These are phyloP conservation scores for Drosophila kambysellisi DNA, from an alignment of 2,888 invertebrate genomes.

Conservation along the genomic window DNA sequence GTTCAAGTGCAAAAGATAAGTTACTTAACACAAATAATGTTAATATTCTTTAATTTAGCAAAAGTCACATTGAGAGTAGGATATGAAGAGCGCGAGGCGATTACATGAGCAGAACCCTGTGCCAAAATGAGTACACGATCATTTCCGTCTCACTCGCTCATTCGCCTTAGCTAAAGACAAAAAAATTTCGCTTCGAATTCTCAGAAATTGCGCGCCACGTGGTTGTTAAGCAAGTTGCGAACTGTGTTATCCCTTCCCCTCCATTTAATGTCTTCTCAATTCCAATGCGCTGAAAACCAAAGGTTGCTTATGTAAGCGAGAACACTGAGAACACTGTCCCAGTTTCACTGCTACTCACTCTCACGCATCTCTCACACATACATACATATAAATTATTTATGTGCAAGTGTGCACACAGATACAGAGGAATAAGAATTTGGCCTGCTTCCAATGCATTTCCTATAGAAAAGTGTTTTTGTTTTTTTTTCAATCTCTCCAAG, in stretches of 20 bases:
- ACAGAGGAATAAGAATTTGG: conserved; percentile 47
- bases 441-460: conserved; percentile 70
- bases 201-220: conserved; percentile 65
- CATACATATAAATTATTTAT: background rate
- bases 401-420: background rate
- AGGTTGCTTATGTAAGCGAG: conserved; percentile 64
- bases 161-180: conserved; percentile 11
- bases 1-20: conserved; percentile 36
- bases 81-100: conserved; percentile 37
- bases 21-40: conserved; percentile 12
- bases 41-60: conserved; percentile 1
- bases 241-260: conserved; percentile 1
- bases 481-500: conserved; percentile 52
- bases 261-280: conserved; percentile 17
- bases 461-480: conserved; percentile 49
- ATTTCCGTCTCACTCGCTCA: conserved; percentile 23
- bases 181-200: conserved; percentile 32
- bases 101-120: conserved; percentile 64
- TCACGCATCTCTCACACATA: conserved; percentile 13
- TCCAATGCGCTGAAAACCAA: conserved; percentile 14
- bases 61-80: conserved; percentile 63
- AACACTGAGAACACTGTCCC: conserved; percentile 51
- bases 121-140: conserved; percentile 30
- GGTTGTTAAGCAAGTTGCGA: conserved; percentile 62
- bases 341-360: conserved; percentile 36